phyloP scores from a whole-genome alignment of 2,113 vertebrate genomes.

The Deroptyus accipitrinus region DNA sequence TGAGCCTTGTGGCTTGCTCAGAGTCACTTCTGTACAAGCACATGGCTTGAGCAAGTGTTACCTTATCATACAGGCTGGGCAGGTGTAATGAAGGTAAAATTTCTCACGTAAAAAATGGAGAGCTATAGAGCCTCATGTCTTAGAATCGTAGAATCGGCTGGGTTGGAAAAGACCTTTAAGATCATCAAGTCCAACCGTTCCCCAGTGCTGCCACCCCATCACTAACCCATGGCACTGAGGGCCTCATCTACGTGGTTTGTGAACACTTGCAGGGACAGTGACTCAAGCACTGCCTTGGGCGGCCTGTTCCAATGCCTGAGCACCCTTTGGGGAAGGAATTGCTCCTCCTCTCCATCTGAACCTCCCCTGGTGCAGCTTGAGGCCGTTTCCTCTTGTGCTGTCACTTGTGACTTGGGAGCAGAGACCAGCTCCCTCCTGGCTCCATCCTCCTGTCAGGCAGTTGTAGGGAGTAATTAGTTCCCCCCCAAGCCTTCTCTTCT shows the following conservation, averaged over 20 bases:
- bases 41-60: background rate
- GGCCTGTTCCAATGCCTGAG: background rate
- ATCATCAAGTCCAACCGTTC: background rate
- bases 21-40: rapidly evolving
- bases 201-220: background rate
- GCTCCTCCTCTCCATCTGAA: background rate
- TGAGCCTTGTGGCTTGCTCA: background rate
- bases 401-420: background rate
- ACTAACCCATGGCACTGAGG: background rate
- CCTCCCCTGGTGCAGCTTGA: too few relatives aligned
- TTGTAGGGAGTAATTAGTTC: background rate
- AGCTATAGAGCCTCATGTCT: background rate
- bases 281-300: background rate
- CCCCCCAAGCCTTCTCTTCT: background rate
- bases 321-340: background rate
- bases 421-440: background rate
- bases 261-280: background rate
- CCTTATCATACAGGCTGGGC: background rate
- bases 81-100: background rate
- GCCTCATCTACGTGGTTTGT: background rate
- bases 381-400: background rate
- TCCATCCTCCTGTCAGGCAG: background rate
- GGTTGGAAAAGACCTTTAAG: background rate
- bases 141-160: background rate
- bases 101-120: background rate